phyloP scores from a whole-genome alignment of 2,888 invertebrate species.

The Ochropacha duplaris region DNA sequence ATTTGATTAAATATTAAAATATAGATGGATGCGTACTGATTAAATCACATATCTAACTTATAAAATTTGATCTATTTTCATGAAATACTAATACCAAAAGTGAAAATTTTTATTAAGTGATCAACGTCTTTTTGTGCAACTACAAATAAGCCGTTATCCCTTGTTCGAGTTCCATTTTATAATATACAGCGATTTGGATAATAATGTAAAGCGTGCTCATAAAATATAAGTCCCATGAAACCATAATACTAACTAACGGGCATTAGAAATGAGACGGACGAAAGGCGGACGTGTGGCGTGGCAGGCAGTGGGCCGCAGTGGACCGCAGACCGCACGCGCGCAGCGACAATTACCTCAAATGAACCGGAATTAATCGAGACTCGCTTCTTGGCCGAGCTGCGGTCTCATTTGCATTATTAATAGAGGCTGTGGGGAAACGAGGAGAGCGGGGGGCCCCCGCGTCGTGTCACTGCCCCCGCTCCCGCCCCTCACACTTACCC shows the following conservation, averaged over 20 bases:
- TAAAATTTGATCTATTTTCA: too few species aligned
- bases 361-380: constrained; percentile 82
- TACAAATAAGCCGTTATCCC: too few species aligned
- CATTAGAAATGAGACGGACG: constrained; percentile 37
- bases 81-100: too few species aligned
- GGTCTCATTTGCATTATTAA: constrained; percentile 84
- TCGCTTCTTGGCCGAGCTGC: constrained; percentile 81
- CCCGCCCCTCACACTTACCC: constrained; percentile 40
- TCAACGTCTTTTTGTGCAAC: too few species aligned
- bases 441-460: constrained; percentile 34
- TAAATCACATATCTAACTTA: too few species aligned
- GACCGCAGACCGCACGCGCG: constrained; percentile 69
- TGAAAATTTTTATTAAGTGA: too few species aligned
- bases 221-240: constrained; percentile 17
- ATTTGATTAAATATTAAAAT: too few species aligned
- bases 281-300: constrained; percentile 22
- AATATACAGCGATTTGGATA: too few species aligned
- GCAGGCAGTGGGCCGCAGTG: constrained; percentile 35
- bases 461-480: constrained; percentile 68
- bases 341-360: constrained; percentile 83
- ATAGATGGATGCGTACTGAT: too few species aligned
- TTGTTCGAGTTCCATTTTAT: too few species aligned
- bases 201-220: not conserved
- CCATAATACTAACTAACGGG: constrained; percentile 26
- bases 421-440: constrained; percentile 68